Conservation (phyloP, 2,797 vertebrate genomes). For the Emydoidea blandingii region DNA sequence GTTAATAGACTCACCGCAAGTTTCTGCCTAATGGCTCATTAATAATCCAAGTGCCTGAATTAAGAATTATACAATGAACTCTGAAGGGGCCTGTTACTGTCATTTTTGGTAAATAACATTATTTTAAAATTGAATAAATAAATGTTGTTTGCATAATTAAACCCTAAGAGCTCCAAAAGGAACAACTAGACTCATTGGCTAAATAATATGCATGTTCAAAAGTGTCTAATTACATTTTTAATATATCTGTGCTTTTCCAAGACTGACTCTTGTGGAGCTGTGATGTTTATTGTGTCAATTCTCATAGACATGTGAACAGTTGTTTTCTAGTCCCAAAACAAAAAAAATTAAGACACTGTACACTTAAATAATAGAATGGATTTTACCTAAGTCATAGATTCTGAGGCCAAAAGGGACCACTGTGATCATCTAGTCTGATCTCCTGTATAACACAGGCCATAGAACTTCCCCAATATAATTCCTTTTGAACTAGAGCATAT, state of each 20-base stretch:
- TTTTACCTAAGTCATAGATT: not conserved
- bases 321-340: not conserved
- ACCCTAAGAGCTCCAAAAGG: constrained; percentile 36
- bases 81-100: constrained; percentile 11
- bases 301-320: not conserved
- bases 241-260: constrained; percentile 28
- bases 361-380: not conserved
- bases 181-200: constrained; percentile 37
- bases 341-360: not conserved
- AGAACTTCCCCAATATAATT: no score
- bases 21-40: not conserved
- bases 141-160: constrained; percentile 10
- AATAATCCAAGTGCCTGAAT: constrained; percentile 19
- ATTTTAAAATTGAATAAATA: constrained; percentile 16
- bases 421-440: no score
- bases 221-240: constrained; percentile 51
- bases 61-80: constrained; percentile 37
- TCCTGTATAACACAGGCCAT: no score
- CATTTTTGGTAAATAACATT: constrained; percentile 25
- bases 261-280: constrained; percentile 1
- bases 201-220: constrained; percentile 61
- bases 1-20: not conserved
- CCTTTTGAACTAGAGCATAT: no score
- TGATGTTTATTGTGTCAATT: constrained; percentile 8
- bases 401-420: not conserved